A percentile compares a stretch with the other conserved stretches of the same genome.
Evolutionary conservation across 1,140 invertebrate species (phyloP).

Genomic region (Euura saliciscinereae): DNA sequence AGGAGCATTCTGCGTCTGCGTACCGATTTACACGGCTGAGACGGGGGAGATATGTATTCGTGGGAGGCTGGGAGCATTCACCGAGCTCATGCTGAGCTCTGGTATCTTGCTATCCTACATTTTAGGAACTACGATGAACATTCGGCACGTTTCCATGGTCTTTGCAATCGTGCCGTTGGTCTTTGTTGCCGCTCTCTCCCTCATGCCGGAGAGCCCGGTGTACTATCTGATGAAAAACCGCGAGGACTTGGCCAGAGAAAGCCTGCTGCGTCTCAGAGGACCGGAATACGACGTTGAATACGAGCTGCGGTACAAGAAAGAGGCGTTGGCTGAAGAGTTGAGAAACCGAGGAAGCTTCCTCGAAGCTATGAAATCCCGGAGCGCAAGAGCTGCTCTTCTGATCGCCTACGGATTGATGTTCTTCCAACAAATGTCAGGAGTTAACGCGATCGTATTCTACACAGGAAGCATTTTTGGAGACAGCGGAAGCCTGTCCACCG

Average conservation of each 20-base stretch:
- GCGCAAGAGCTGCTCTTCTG: constrained; percentile 70
- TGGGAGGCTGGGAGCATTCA: constrained; percentile 78
- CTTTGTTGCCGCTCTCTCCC: constrained; percentile 64
- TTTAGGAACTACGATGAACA: constrained; percentile 54
- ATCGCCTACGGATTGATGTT: constrained; percentile 82
- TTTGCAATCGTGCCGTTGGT: constrained; percentile 71
- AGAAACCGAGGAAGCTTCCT: constrained; percentile 60
- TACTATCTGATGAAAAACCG: constrained; percentile 64
- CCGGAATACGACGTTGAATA: constrained; percentile 63
- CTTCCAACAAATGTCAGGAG: constrained; percentile 85
- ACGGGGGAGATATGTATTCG: constrained; percentile 79
- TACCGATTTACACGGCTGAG: constrained; percentile 83
- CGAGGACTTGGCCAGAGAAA: constrained; percentile 55
- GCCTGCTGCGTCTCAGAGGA: constrained; percentile 58
- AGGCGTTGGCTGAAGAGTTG: constrained; percentile 61
- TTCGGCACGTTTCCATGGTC: constrained; percentile 64
- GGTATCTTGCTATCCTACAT: constrained; percentile 76
- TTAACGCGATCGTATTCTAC: constrained; percentile 88
- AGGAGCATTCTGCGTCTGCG: constrained; percentile 78
- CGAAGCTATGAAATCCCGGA: constrained; percentile 64
- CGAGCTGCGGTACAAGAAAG: constrained; percentile 66
- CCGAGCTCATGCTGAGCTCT: constrained; percentile 77
- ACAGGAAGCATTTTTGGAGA: constrained; percentile 73
- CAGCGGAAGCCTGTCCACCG: constrained; percentile 62
- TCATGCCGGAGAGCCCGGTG: constrained; percentile 75